Conservation (phyloP, 1,140 invertebrate genomes). For the Drosophila gunungcola region DNA sequence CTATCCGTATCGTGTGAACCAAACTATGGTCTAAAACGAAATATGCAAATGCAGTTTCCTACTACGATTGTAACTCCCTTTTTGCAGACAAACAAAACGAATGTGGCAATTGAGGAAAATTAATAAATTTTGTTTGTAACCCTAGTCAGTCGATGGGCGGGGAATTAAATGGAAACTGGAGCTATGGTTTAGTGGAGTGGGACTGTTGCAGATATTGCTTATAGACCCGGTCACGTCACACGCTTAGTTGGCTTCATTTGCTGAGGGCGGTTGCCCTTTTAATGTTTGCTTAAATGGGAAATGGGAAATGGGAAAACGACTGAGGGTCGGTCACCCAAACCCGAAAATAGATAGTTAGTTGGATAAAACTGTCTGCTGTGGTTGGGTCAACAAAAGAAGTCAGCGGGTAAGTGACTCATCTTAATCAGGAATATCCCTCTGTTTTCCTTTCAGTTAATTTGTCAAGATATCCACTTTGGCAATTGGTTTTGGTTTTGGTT, state of each 20-base stretch:
- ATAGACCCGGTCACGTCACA: conserved; percentile 61
- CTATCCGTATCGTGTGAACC: conserved; percentile 61
- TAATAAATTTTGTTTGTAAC: conserved; percentile 69
- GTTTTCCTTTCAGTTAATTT: conserved; percentile 49
- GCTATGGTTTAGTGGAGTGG: conserved; percentile 16
- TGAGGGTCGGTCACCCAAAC: conserved; percentile 1
- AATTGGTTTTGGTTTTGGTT: conserved; percentile 16
- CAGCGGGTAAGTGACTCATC: conserved; percentile 37
- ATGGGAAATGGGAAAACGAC: conserved; percentile 22
- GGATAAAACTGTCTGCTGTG: conserved; percentile 42
- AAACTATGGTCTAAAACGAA: conserved; percentile 34
- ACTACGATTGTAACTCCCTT: conserved; percentile 16
- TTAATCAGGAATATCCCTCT: conserved; percentile 34
- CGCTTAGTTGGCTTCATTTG: conserved; percentile 77
- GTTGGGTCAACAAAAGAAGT: conserved; percentile 29
- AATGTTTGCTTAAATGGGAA: conserved; percentile 53
- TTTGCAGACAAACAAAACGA: conserved; percentile 41
- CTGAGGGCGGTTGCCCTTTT: conserved; percentile 43
- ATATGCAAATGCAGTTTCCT: conserved; percentile 54
- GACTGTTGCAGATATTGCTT: conserved; percentile 17
- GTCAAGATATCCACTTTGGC: conserved; percentile 55
- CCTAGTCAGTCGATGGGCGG: conserved; percentile 24
- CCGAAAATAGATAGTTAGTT: conserved; percentile 34
- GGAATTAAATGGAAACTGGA: conserved; percentile 49
- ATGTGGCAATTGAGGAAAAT: conserved; percentile 67